A percentile compares a stretch with the other conserved stretches of the same genome.
phyloP scores from a whole-genome alignment of 2,888 invertebrate genomes.

The Heliconius ismenius region DNA sequence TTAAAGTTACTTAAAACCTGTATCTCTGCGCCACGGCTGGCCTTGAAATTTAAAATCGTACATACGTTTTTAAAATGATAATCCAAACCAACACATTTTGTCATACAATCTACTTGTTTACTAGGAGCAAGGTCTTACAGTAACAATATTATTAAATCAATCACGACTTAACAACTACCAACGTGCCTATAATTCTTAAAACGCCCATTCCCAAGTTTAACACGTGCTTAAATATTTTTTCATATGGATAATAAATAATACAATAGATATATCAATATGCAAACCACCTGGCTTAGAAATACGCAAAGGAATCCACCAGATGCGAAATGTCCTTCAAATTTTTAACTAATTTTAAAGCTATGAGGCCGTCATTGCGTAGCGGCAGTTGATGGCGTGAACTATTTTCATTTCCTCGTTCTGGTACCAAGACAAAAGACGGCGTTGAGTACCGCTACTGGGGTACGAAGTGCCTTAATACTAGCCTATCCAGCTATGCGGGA shows the following conservation, averaged over 20 bases:
- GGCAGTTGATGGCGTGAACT: neutral
- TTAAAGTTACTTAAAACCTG: too few relatives aligned
- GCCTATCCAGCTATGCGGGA: too few relatives aligned
- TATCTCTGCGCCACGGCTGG: too few relatives aligned
- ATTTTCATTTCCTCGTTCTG: too few relatives aligned
- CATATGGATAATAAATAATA: slow-evolving; percentile 1
- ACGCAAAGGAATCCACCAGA: slow-evolving; percentile 8
- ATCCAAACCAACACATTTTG: neutral
- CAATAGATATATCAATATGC: slow-evolving; percentile 19
- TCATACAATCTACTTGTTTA: neutral
- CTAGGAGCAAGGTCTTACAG: neutral
- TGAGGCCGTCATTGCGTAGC: neutral
- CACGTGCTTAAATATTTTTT: slow-evolving; percentile 3
- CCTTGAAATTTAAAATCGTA: too few relatives aligned
- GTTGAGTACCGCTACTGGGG: too few relatives aligned
- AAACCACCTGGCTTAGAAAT: neutral
- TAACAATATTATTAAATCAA: slow-evolving; percentile 18
- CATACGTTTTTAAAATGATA: neutral
- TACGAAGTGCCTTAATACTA: too few relatives aligned
- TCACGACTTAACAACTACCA: neutral
- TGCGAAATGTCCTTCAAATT: slow-evolving; percentile 13
- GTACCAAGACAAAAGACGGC: too few relatives aligned
- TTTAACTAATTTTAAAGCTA: neutral
- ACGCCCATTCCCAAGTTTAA: neutral
- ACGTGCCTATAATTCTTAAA: neutral